phyloP scores from a whole-genome alignment of 2,113 vertebrate genomes.

The Charadrius vociferus region DNA sequence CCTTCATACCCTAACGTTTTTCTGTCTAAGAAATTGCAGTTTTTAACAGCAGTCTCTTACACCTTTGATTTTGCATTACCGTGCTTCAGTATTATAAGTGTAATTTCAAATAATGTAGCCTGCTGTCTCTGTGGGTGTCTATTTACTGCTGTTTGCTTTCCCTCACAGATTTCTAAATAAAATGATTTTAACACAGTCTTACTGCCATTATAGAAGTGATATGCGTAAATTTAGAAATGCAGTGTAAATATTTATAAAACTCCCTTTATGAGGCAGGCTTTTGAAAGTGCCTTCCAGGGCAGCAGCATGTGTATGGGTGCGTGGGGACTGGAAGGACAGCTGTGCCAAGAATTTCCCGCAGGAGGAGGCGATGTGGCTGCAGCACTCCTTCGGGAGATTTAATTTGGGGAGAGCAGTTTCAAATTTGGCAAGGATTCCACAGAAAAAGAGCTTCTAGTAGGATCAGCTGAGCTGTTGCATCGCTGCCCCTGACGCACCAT shows the following conservation, averaged over 20 bases:
- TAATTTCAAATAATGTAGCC: neutral
- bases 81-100: neutral
- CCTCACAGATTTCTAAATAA: neutral
- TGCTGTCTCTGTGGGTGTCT: neutral
- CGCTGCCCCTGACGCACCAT: accelerated
- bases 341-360: neutral
- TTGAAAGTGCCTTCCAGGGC: neutral
- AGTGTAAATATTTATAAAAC: neutral
- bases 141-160: neutral
- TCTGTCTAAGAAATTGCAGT: neutral
- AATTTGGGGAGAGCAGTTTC: neutral
- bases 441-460: neutral
- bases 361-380: accelerated
- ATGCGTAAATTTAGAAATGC: neutral
- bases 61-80: neutral
- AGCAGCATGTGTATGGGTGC: neutral
- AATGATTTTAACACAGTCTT: neutral
- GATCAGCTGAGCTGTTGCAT: neutral
- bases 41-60: neutral
- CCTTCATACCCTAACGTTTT: neutral
- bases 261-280: neutral
- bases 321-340: neutral
- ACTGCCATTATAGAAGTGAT: neutral
- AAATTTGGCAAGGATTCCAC: neutral
- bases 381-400: neutral